Conservation (phyloP, 2,888 invertebrate species). For the Byasa hedistus region DNA sequence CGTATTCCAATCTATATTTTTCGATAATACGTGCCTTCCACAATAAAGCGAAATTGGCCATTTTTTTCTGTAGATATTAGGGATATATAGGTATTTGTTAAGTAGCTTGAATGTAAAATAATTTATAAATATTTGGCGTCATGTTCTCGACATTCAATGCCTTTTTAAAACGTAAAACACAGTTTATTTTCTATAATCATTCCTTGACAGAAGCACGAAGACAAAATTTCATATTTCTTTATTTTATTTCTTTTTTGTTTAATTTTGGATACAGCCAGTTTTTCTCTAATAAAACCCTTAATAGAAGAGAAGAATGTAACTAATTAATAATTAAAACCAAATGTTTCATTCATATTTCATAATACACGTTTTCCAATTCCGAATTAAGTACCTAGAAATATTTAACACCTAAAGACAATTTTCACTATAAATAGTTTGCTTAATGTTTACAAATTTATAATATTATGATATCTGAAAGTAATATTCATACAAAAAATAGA, state of each 20-base stretch:
- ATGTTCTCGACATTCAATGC: constrained; percentile 22
- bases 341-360: not conserved
- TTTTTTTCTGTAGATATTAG: constrained; percentile 38
- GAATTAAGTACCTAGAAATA: no score
- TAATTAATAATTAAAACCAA: not conserved
- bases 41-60: constrained; percentile 80
- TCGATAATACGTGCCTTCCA: constrained; percentile 78
- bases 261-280: constrained; percentile 9
- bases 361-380: no score
- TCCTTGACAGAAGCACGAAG: constrained; percentile 26
- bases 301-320: no score
- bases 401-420: no score
- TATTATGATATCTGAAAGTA: no score
- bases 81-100: constrained; percentile 23
- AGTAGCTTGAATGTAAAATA: constrained; percentile 21
- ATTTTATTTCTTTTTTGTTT: constrained; percentile 1
- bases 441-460: no score
- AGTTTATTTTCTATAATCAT: constrained; percentile 26
- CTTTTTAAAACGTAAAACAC: constrained; percentile 27
- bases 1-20: constrained; percentile 68
- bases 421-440: no score
- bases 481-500: no score
- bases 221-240: constrained; percentile 19
- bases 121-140: constrained; percentile 25
- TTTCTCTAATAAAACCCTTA: not conserved